Base-by-base conservation (phyloP, 2,113 vertebrate genomes). In the Menura novaehollandiae region DNA sequence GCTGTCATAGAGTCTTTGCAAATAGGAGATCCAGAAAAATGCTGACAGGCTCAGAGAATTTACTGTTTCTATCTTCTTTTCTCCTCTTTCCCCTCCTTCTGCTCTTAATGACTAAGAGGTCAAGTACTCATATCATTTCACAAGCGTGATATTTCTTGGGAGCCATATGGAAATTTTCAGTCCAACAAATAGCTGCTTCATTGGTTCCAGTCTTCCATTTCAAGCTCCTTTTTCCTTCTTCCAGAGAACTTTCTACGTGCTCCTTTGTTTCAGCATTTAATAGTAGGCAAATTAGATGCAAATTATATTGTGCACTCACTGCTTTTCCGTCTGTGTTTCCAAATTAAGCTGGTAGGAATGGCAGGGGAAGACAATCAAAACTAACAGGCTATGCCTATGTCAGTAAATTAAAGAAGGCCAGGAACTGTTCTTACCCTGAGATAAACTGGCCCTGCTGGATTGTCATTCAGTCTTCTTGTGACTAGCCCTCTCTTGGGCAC, bases 321-420 rank as follows among this genome's bases (percentile, higher is more conserved):
- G 86, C 46, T 96, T 97, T 97, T 97, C 95, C 93, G 96, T 97
- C 95, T 98, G 95, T 94, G 49, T 95, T 97, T 79, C 32, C 43
- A 71, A 33, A 89, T 92, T 94, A 67, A 92, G 82, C 22, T 59
- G 49, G 11, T 51, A 88, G 47, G 44, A 93, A 82, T n/a, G 71
- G 41, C 30, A 95, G 84, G 58, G 43, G 16, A 88, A 94, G 60
- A 80, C 95, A 91, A 95, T 96, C 95, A 95, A 85, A 88, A 85
- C 19, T 71, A 83, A 85, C 30, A 52, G 39, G 10, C 26, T 75
- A 23, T 83, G 39, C 19, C 33, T 76, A 3, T 51, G 27, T 43
- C 73, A 55, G n/a, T 64, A 64, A 90, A 30, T 46, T 72, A 79
- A 75, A 79, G 39, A 94, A 63, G 39, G 41, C 28, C 41, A 33